These are phyloP conservation scores for Phanerotoma sp. DNA, from an alignment of 2,888 invertebrate genomes.

Conservation along the genomic window DNA sequence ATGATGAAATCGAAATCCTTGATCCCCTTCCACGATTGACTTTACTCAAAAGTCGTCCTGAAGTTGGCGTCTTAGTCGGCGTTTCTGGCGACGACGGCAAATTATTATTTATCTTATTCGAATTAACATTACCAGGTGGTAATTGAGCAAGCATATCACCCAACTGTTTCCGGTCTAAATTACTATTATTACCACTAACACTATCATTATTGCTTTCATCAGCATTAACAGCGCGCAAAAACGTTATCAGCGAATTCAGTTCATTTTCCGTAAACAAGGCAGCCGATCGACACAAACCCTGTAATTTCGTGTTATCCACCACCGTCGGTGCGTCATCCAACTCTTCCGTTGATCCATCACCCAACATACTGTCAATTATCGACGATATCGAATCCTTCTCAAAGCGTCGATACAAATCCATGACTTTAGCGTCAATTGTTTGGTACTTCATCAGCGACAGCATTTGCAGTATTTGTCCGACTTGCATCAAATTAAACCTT, in stretches of 20 bases:
- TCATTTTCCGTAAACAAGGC: slow-evolving; percentile 71
- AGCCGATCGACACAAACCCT: slow-evolving; percentile 66
- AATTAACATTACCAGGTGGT: slow-evolving; percentile 46
- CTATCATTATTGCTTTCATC: slow-evolving; percentile 43
- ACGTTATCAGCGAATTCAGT: slow-evolving; percentile 64
- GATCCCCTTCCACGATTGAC: slow-evolving; percentile 46
- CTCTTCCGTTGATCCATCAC: slow-evolving; percentile 56
- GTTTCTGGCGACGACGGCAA: slow-evolving; percentile 46
- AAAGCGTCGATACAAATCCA: slow-evolving; percentile 78
- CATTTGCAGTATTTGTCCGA: slow-evolving; percentile 92
- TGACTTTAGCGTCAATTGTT: slow-evolving; percentile 70
- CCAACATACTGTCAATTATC: slow-evolving; percentile 72
- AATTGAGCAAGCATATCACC: slow-evolving; percentile 58
- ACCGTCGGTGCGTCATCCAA: slow-evolving; percentile 58
- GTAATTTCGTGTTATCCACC: slow-evolving; percentile 58
- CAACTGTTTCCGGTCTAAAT: slow-evolving; percentile 58
- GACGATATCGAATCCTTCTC: slow-evolving; percentile 78
- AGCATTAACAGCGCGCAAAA: slow-evolving; percentile 60
- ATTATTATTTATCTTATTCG: slow-evolving; percentile 41
- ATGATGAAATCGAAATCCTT: slow-evolving; percentile 44
- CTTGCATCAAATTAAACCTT: slow-evolving; percentile 84
- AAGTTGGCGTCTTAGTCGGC: slow-evolving; percentile 48
- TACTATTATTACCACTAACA: slow-evolving; percentile 27
- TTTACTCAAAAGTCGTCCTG: slow-evolving; percentile 55
- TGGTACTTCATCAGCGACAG: slow-evolving; percentile 84